Conservation (phyloP, 2,888 invertebrate species). For the Nemurella pictetii region DNA sequence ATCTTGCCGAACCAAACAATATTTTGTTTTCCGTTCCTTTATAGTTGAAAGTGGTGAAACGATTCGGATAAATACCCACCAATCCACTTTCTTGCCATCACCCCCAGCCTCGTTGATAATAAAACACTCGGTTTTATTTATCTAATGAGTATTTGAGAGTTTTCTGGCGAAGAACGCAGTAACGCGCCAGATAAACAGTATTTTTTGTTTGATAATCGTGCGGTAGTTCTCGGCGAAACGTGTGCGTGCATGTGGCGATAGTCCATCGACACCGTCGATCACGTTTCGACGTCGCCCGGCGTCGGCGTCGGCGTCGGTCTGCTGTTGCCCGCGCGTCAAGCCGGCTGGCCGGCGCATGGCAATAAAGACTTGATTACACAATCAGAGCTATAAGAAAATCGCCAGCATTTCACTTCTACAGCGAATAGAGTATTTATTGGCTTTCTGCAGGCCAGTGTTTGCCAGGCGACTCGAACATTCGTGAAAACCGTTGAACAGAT, state of each 20-base stretch:
- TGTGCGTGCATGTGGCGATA: neutral
- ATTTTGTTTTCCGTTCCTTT: neutral
- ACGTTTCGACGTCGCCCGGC: constrained; percentile 2
- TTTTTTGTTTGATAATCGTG: neutral
- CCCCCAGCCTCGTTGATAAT: neutral
- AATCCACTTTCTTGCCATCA: neutral
- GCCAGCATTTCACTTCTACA: neutral
- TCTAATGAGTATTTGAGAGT: neutral
- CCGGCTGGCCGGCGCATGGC: neutral
- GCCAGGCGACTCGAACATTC: neutral
- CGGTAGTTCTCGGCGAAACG: neutral
- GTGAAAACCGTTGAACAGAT: constrained; percentile 40
- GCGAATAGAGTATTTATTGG: neutral
- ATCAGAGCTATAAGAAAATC: neutral
- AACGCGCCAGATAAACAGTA: neutral
- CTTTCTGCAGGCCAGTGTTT: neutral
- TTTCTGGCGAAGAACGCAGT: neutral
- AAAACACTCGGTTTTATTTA: neutral
- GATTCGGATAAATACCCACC: neutral
- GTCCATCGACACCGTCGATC: neutral
- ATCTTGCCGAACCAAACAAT: neutral
- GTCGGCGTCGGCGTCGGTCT: constrained; percentile 7
- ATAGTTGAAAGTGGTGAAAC: no score
- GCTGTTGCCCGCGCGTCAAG: neutral
- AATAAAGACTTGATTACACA: no score